Percentiles rank a stretch among this genome's conserved stretches.
phyloP scores from a whole-genome alignment of 1,140 invertebrate genomes.

The Trigoniulus corallinus region DNA sequence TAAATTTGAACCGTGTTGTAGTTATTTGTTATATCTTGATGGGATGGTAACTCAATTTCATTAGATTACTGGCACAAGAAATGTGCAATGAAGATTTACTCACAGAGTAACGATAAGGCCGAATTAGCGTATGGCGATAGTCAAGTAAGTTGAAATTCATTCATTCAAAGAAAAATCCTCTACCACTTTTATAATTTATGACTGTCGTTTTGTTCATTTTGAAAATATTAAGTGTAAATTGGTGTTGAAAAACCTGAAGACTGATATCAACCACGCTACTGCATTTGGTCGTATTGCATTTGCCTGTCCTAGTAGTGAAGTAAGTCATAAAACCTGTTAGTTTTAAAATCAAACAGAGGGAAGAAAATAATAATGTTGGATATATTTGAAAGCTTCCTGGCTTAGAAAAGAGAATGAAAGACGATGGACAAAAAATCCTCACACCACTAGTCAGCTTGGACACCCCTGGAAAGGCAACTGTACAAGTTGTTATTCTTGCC shows the following conservation, averaged over 20 bases:
- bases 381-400: slow-evolving; percentile 34
- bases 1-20: neutral
- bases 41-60: no score
- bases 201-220: neutral
- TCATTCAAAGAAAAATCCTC: neutral
- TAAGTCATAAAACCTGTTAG: slow-evolving; percentile 1
- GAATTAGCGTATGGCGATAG: slow-evolving; percentile 47
- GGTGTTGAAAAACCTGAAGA: slow-evolving; percentile 52
- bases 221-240: slow-evolving; percentile 35
- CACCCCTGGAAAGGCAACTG: slow-evolving; percentile 91
- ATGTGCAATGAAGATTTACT: slow-evolving; percentile 51
- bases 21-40: no score
- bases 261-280: slow-evolving; percentile 60
- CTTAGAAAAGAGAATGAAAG: slow-evolving; percentile 56
- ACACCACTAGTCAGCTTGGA: slow-evolving; percentile 76
- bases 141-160: slow-evolving; percentile 33
- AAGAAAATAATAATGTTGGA: neutral
- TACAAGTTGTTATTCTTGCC: slow-evolving; percentile 84
- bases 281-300: slow-evolving; percentile 93
- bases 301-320: slow-evolving; percentile 52
- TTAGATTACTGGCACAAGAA: slow-evolving; percentile 62
- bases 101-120: slow-evolving; percentile 22
- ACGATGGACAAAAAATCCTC: slow-evolving; percentile 54
- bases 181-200: neutral
- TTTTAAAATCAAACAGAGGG: neutral